Conservation (phyloP, 2,113 vertebrate genomes). For the Urocolius indicus region DNA sequence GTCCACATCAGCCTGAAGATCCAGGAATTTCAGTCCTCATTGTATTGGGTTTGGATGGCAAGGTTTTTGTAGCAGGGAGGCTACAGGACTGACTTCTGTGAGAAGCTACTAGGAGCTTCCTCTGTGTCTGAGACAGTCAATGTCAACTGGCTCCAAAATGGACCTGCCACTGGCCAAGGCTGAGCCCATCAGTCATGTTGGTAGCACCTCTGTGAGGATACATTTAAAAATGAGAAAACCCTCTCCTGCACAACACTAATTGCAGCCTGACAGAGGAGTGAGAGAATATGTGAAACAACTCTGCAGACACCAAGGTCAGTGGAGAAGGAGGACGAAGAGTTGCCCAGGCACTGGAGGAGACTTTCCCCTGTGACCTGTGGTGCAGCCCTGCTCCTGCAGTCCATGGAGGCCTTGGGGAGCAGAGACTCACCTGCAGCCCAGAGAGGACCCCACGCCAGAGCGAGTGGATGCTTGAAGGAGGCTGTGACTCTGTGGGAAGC, state of each 20-base stretch:
- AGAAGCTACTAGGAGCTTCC: not conserved
- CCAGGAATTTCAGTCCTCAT: not conserved
- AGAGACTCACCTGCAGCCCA: not conserved
- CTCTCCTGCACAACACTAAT: not conserved
- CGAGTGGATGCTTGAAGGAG: not conserved
- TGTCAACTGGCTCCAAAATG: rapidly evolving
- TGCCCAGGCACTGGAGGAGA: not conserved
- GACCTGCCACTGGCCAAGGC: not conserved
- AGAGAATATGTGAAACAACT: not conserved
- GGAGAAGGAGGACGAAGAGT: not conserved
- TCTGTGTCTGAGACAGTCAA: not conserved
- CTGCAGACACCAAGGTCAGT: not conserved
- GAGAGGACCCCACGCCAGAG: not conserved
- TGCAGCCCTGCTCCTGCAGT: not conserved
- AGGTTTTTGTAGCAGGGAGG: not conserved
- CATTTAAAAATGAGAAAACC: not conserved
- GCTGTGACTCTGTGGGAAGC: not conserved
- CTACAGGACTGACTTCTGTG: not conserved
- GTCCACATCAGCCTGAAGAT: not conserved
- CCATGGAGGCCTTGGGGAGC: not conserved
- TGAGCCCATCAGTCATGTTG: rapidly evolving
- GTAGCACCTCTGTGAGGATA: not conserved
- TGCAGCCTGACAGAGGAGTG: not conserved
- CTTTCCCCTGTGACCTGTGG: not conserved
- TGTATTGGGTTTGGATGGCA: not conserved